These are phyloP conservation scores for Sogatella furcifera DNA, from an alignment of 1,140 invertebrate species.

Conservation along the genomic window DNA sequence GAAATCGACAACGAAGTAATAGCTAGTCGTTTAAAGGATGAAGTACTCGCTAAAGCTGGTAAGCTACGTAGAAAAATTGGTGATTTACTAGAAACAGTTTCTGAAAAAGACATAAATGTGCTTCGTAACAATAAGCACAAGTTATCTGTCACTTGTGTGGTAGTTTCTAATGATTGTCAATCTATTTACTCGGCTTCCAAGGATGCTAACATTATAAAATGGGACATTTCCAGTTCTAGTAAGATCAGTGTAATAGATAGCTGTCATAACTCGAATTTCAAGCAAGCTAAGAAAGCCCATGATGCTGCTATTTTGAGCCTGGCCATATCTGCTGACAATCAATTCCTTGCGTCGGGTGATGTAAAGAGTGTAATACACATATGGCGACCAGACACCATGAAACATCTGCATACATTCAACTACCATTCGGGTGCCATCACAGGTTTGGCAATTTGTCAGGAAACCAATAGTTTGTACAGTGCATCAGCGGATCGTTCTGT, in stretches of 20 bases:
- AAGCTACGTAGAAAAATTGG: conserved; percentile 63
- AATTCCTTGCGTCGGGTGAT: conserved; percentile 77
- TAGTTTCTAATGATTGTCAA: conserved; percentile 60
- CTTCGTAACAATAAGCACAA: conserved; percentile 52
- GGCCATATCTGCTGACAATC: conserved; percentile 72
- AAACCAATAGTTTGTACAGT: conserved; percentile 74
- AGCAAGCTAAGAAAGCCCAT: conserved; percentile 34
- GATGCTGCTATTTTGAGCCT: conserved; percentile 51
- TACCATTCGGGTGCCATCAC: conserved; percentile 65
- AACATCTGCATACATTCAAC: conserved; percentile 68
- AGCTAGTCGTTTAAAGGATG: conserved; percentile 60
- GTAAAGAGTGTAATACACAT: conserved; percentile 61
- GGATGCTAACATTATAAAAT: conserved; percentile 81
- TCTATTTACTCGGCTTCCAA: conserved; percentile 77
- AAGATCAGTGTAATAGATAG: conserved; percentile 30
- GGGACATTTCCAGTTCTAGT: conserved; percentile 45
- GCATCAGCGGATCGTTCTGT: conserved; percentile 69
- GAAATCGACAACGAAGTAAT: conserved; percentile 57
- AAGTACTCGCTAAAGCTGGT: conserved; percentile 76
- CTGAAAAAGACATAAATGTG: conserved; percentile 7
- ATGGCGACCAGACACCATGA: conserved; percentile 67
- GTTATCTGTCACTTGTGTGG: conserved; percentile 69
- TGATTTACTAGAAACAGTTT: conserved; percentile 47
- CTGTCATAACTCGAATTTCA: conserved; percentile 23
- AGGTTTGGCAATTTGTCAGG: conserved; percentile 74